A percentile compares a stretch with the other conserved stretches of the same genome.
Conservation (phyloP, 1,140 invertebrate genomes). For the Helicoverpa zea region DNA sequence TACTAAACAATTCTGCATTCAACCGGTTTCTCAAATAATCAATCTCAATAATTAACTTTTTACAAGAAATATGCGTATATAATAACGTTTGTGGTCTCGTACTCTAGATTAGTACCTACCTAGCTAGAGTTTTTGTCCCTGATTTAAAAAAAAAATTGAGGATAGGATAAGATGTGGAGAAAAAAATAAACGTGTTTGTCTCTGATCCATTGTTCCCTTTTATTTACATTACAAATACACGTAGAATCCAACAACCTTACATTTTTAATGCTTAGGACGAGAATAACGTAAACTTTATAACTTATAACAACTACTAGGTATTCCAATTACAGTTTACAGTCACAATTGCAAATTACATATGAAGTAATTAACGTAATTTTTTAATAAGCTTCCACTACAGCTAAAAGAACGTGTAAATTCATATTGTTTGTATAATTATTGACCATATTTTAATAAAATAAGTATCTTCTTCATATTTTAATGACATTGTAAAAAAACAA, state of each 20-base stretch:
- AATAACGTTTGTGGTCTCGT: no score
- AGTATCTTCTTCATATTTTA: not conserved
- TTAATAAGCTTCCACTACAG: not conserved
- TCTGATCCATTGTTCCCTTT: constrained; percentile 30
- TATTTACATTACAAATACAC: constrained; percentile 35
- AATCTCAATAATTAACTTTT: no score
- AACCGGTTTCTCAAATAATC: no score
- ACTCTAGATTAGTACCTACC: no score
- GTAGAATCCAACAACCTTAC: constrained; percentile 40
- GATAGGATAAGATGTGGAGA: not conserved
- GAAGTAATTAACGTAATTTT: not conserved
- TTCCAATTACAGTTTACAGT: no score
- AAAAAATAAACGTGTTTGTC: not conserved
- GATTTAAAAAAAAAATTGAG: not conserved
- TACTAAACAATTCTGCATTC: no score
- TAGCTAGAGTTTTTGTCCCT: not conserved
- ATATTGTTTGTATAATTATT: not conserved
- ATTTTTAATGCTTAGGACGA: constrained; percentile 27
- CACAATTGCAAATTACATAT: not conserved
- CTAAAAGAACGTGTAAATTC: not conserved
- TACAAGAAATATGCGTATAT: no score
- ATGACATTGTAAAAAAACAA: not conserved
- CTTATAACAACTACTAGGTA: not conserved
- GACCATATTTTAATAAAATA: not conserved
- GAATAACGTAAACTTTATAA: not conserved